These are phyloP conservation scores for Smutsia gigantea DNA, from an alignment of 2,797 vertebrate species.

Conservation along the genomic window DNA sequence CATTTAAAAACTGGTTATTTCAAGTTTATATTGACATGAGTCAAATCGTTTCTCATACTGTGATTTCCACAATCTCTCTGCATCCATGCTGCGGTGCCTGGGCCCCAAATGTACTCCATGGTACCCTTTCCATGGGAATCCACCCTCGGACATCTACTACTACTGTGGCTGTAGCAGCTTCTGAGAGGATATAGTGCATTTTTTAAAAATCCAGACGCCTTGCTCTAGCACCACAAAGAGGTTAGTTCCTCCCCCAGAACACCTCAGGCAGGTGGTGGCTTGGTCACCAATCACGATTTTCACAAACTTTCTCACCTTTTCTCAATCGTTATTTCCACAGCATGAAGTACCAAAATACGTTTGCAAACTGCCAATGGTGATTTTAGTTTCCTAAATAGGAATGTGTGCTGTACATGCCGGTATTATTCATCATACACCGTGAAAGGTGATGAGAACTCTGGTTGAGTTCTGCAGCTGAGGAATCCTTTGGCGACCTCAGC, in stretches of 20 bases:
- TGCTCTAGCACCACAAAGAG: conserved; percentile 70
- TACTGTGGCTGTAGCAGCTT: conserved; percentile 96
- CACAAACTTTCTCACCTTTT: conserved; percentile 48
- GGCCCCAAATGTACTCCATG: conserved; percentile 86
- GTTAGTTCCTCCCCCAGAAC: conserved; percentile 42
- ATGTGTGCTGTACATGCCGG: conserved; percentile 96
- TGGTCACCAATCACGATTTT: conserved; percentile 66
- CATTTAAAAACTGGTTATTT: conserved; percentile 52
- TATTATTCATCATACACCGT: conserved; percentile 96
- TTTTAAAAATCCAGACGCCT: conserved; percentile 68
- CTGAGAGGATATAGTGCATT: conserved; percentile 97
- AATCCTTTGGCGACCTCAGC: no score
- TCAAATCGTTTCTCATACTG: conserved; percentile 60
- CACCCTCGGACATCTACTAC: conserved; percentile 96
- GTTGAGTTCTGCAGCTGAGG: neutral
- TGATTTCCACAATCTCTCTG: conserved; percentile 61
- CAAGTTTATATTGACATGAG: conserved; percentile 44
- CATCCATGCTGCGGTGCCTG: conserved; percentile 45
- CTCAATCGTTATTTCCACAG: conserved; percentile 76
- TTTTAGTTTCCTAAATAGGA: conserved; percentile 89
- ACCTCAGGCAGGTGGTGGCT: conserved; percentile 51
- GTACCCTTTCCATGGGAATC: conserved; percentile 95
- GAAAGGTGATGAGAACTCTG: conserved; percentile 90
- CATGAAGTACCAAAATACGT: neutral
- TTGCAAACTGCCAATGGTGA: neutral